Conservation (phyloP, 2,113 vertebrate genomes). For the Neogale vison region DNA sequence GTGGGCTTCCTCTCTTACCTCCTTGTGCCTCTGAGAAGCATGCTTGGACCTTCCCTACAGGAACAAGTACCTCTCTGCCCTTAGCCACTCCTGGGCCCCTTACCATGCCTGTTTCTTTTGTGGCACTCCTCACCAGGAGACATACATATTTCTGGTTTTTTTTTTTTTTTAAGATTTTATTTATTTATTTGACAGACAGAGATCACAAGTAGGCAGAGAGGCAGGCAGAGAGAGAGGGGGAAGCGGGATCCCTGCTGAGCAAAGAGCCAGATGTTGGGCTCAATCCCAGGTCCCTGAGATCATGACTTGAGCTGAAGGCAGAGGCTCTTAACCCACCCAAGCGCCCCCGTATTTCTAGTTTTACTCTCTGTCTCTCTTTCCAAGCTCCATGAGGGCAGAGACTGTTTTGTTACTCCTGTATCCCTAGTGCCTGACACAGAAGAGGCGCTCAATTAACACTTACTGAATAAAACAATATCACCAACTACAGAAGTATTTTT, state of each 20-base stretch:
- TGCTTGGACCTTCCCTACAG: fast-evolving
- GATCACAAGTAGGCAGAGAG: too few relatives aligned
- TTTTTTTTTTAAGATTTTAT: too few relatives aligned
- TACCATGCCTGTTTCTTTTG: not conserved
- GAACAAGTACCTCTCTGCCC: not conserved
- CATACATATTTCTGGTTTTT: too few relatives aligned
- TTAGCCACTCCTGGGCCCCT: not conserved
- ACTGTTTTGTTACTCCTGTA: not conserved
- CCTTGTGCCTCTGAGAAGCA: not conserved
- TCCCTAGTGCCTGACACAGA: not conserved
- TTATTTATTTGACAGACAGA: too few relatives aligned
- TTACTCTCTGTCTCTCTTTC: not conserved
- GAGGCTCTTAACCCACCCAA: too few relatives aligned
- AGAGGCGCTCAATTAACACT: not conserved
- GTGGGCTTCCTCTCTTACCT: not conserved
- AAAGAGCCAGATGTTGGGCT: too few relatives aligned
- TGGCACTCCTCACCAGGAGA: not conserved
- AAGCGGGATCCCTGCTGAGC: too few relatives aligned
- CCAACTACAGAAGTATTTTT: fast-evolving
- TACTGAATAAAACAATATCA: not conserved
- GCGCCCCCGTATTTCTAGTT: too few relatives aligned
- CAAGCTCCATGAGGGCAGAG: not conserved
- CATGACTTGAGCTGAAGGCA: too few relatives aligned
- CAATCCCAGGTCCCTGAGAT: too few relatives aligned
- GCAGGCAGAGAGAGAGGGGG: too few relatives aligned